Base-by-base conservation (phyloP, 2,797 vertebrate genomes). In the Urophycis tenuis region DNA sequence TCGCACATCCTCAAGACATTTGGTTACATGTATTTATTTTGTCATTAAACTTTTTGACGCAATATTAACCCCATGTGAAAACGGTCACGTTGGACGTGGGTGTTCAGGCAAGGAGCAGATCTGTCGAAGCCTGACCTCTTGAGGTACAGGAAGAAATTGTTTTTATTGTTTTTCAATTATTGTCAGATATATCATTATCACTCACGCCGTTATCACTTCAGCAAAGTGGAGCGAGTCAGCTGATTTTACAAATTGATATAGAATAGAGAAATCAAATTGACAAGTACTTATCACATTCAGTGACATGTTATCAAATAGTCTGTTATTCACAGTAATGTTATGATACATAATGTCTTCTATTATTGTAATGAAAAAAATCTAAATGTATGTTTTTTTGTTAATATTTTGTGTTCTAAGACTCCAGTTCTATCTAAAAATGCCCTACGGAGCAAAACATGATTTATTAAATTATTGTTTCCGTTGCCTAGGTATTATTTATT, bases 111-210 rank as follows among this genome's bases (percentile, higher is more conserved):
- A 41, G 49, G 1, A 25, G 5, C 67, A 74, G 67, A 81, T 88
- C 39, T 77, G 88, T 82, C 78, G 77, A 81, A 90, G 83, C 83
- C 89, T 91, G 91, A 89, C 90, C 90, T 86, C 90, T 92, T 72
- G 87, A 92, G 92, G 92, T 74, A 17, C 31, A 80, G n/a, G 74
- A 25, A 78, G 85, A 78, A 88, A 86, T 79, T 69, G 79, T 77
- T 64, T 15, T 10, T 12, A 5, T 33, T 45, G 41, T 14, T 45
- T 53, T 22, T 53, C 49, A 53, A 53, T 1, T 19, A 45, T 22
- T 22, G 49, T 22, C 49, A 49, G 45, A 22, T 12, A 4, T 49
- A 22, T 49, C 45, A 49, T 49, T 49, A 49, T n/a, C n/a, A n/a
- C n/a, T n/a, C n/a, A n/a, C n/a, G 45, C 45, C 45, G 36, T 17